Evolutionary conservation across 1,140 invertebrate genomes (phyloP).

Genomic region (Zophobas atratus): DNA sequence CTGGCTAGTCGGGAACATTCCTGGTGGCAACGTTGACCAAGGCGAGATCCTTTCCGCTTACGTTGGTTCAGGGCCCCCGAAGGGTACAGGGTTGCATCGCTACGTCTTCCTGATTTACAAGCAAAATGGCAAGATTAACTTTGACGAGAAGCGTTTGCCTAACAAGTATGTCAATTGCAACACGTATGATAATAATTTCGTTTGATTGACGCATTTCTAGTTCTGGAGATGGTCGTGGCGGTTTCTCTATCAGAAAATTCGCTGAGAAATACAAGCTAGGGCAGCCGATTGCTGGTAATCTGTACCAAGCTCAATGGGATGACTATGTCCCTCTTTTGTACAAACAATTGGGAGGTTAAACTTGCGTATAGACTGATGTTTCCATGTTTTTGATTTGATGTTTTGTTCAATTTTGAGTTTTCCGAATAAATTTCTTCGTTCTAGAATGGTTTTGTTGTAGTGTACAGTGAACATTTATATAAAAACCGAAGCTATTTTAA

Average conservation of each 20-base stretch:
- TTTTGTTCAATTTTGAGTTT: constrained; percentile 7
- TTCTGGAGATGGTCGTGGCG: constrained; percentile 80
- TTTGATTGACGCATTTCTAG: constrained; percentile 63
- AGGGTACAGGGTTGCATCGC: constrained; percentile 87
- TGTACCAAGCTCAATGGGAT: constrained; percentile 92
- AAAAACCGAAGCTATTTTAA: no score
- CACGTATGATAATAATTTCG: constrained; percentile 15
- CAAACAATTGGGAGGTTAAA: constrained; percentile 75
- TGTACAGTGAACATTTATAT: no score
- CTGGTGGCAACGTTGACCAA: constrained; percentile 78
- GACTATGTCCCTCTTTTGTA: constrained; percentile 89
- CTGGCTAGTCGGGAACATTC: constrained; percentile 94
- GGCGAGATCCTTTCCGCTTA: constrained; percentile 84
- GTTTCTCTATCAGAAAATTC: constrained; percentile 88
- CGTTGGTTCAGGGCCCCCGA: constrained; percentile 88
- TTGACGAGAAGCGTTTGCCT: constrained; percentile 77
- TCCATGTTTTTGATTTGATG: not conserved
- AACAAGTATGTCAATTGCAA: constrained; percentile 52
- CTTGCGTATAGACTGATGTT: not conserved
- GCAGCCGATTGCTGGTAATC: constrained; percentile 89
- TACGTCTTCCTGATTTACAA: constrained; percentile 93
- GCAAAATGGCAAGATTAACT: constrained; percentile 81
- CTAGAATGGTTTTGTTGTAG: no score
- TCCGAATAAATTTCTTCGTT: not conserved
- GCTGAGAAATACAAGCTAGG: constrained; percentile 88